Conservation (phyloP, 2,113 vertebrate species). For the Mormoops blainvillei region DNA sequence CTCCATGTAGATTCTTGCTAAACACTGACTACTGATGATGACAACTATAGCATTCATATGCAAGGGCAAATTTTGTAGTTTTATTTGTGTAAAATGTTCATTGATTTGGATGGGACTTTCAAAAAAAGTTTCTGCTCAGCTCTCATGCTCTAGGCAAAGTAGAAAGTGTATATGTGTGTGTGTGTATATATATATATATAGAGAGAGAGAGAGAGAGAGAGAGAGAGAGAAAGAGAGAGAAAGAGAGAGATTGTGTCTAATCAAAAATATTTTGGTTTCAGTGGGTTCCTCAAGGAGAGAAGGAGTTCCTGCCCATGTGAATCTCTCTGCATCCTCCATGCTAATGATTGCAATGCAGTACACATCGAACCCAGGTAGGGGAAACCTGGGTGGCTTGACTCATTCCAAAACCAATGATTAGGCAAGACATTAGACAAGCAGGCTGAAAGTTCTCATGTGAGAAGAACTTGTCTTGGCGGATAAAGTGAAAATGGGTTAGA, state of each 20-base stretch:
- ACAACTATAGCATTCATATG: background rate
- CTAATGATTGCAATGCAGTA: constrained; percentile 99
- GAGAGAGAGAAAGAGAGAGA: too few relatives aligned
- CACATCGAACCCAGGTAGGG: constrained; percentile 95
- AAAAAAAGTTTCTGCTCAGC: background rate
- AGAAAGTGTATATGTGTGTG: background rate
- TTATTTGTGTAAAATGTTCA: background rate
- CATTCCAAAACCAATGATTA: background rate
- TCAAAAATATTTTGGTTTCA: constrained; percentile 71
- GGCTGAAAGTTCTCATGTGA: background rate
- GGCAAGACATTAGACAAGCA: background rate
- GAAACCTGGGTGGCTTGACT: background rate
- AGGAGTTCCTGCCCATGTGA: constrained; percentile 95
- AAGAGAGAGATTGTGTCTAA: constrained; percentile 56
- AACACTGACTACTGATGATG: background rate
- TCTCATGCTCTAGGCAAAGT: constrained; percentile 3
- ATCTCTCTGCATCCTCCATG: constrained; percentile 98
- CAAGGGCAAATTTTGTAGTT: background rate
- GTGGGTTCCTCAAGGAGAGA: constrained; percentile 97
- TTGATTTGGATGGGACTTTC: background rate
- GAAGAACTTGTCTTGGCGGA: background rate
- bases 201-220: too few relatives aligned
- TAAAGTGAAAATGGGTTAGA: background rate
- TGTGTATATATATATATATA: background rate
- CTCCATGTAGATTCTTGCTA: background rate